Conservation (phyloP, 2,888 invertebrate genomes). For the Epinotia brunnichana region DNA sequence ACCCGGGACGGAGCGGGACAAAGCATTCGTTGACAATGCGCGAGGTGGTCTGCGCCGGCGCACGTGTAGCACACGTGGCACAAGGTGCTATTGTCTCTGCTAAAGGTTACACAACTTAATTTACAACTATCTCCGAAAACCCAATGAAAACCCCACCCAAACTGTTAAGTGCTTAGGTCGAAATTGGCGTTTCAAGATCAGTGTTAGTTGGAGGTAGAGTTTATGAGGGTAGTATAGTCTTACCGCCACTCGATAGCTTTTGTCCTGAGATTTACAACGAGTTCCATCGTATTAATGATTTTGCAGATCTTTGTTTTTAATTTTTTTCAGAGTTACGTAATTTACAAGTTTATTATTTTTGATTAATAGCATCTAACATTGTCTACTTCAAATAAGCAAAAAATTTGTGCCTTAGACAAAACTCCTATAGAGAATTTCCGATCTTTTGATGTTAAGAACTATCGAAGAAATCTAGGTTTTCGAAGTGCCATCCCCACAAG, state of each 20-base stretch:
- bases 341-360: background rate
- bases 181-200: background rate
- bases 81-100: slow-evolving; percentile 66
- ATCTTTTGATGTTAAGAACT: too few species aligned
- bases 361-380: background rate
- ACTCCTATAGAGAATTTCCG: too few species aligned
- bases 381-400: background rate
- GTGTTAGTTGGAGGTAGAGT: slow-evolving; percentile 30
- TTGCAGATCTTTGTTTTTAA: slow-evolving; percentile 22
- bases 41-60: slow-evolving; percentile 44
- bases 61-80: slow-evolving; percentile 69
- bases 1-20: slow-evolving; percentile 29
- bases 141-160: background rate
- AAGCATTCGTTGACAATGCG: slow-evolving; percentile 40
- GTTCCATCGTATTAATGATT: slow-evolving; percentile 14
- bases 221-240: slow-evolving; percentile 58
- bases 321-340: background rate
- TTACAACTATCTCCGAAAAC: slow-evolving; percentile 21
- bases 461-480: too few species aligned
- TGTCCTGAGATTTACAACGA: slow-evolving; percentile 51
- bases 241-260: slow-evolving; percentile 54
- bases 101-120: slow-evolving; percentile 45
- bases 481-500: too few species aligned
- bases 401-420: background rate
- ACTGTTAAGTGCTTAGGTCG: background rate